phyloP scores from a whole-genome alignment of 2,113 vertebrate genomes.

The Piaya cayana region DNA sequence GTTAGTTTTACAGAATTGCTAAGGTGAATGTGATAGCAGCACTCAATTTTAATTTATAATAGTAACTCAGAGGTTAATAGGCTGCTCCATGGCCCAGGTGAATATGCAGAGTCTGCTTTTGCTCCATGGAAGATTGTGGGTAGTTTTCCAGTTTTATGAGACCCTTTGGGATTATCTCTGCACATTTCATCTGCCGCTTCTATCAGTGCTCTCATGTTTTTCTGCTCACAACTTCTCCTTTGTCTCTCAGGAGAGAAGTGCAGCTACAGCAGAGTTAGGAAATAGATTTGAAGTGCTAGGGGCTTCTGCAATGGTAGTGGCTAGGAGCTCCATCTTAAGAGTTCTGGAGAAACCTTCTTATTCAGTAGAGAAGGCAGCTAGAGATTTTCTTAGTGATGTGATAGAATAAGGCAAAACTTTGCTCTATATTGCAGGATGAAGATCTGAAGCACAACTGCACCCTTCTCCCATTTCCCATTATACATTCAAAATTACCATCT shows the following conservation, averaged over 20 bases:
- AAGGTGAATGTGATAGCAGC: not conserved
- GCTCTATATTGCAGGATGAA: not conserved
- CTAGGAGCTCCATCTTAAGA: not conserved
- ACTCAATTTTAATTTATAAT: not conserved
- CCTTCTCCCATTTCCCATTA: not conserved
- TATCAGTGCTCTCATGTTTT: not conserved
- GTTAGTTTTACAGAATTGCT: not conserved
- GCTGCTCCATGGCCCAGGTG: not conserved
- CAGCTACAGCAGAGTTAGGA: not conserved
- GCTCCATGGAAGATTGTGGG: not conserved
- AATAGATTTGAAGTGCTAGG: not conserved
- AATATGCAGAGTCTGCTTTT: not conserved
- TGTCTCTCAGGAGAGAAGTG: not conserved
- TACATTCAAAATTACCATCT: not conserved
- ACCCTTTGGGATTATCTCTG: not conserved
- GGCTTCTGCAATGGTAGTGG: not conserved
- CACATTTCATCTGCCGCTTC: not conserved
- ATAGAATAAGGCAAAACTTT: not conserved
- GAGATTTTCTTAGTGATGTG: not conserved
- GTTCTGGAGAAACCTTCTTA: not conserved
- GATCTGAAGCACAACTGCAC: not conserved
- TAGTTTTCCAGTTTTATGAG: not conserved
- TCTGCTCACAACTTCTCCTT: not conserved
- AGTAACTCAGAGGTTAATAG: not conserved
- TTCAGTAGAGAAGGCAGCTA: not conserved